A percentile compares a stretch with the other conserved stretches of the same genome.
phyloP scores from a whole-genome alignment of 2,113 vertebrate species.

The Dunckerocampus dactyliophorus region DNA sequence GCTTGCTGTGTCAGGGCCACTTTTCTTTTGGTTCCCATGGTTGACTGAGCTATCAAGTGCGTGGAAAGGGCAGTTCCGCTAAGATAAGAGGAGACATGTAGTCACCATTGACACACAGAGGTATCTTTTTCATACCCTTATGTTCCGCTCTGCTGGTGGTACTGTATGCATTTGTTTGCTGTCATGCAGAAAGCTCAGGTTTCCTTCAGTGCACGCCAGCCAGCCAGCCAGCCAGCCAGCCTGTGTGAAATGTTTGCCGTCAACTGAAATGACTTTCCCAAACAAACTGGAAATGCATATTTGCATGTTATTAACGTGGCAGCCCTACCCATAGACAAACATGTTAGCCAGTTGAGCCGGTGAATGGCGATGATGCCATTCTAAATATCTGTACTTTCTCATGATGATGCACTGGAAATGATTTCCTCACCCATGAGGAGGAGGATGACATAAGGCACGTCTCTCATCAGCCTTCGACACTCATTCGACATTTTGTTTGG shows the following conservation, averaged over 20 bases:
- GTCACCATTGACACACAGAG: constrained; percentile 13
- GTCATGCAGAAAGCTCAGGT: constrained; percentile 33
- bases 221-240: constrained; percentile 13
- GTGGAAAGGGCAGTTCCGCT: constrained; percentile 36
- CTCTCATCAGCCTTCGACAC: neutral
- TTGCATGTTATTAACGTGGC: constrained; percentile 20
- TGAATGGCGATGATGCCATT: constrained; percentile 16
- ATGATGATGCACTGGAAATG: constrained; percentile 19
- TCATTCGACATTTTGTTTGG: neutral
- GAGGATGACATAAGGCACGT: neutral
- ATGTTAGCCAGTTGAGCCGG: constrained; percentile 36
- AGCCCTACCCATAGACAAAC: constrained; percentile 8
- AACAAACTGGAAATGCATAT: constrained; percentile 36
- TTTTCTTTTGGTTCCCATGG: constrained; percentile 7
- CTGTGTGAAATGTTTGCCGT: constrained; percentile 14
- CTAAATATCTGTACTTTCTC: constrained; percentile 19
- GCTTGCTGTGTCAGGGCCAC: neutral
- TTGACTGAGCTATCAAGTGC: constrained; percentile 34
- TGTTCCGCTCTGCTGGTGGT: constrained; percentile 45
- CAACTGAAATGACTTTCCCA: constrained; percentile 17
- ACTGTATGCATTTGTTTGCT: constrained; percentile 28
- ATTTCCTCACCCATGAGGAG: constrained; percentile 3
- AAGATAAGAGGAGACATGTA: constrained; percentile 21
- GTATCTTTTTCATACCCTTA: constrained; percentile 30
- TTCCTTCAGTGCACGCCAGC: constrained; percentile 22